Conservation (phyloP, 1,140 invertebrate species). For the Battus philenor region DNA sequence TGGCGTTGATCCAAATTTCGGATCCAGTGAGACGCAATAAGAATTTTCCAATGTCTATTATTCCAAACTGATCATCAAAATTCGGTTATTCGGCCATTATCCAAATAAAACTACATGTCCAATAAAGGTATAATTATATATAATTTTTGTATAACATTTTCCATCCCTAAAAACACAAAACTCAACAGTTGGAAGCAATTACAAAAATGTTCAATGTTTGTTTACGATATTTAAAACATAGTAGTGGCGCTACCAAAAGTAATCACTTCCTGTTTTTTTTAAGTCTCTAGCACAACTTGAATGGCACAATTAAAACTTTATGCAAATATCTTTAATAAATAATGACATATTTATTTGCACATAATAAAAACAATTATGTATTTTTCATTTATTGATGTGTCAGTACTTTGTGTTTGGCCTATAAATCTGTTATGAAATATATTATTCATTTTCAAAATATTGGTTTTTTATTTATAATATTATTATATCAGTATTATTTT, state of each 20-base stretch:
- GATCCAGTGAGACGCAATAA: slow-evolving; percentile 23
- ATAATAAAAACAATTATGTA: too few relatives aligned
- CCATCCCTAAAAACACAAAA: slow-evolving; percentile 3
- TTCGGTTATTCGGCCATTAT: slow-evolving; percentile 29
- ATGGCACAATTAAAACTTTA: too few relatives aligned
- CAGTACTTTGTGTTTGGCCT: too few relatives aligned
- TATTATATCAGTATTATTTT: too few relatives aligned
- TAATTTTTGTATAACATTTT: slow-evolving; percentile 39
- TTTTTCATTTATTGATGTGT: too few relatives aligned
- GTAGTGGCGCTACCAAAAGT: background rate
- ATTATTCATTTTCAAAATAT: too few relatives aligned
- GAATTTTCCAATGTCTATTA: slow-evolving; percentile 33
- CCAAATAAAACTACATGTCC: slow-evolving; percentile 19
- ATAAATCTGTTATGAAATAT: too few relatives aligned
- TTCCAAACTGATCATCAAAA: slow-evolving; percentile 38
- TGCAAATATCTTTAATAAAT: too few relatives aligned
- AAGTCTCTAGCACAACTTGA: too few relatives aligned
- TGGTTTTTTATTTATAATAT: too few relatives aligned
- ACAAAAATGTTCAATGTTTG: background rate
- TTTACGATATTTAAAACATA: background rate
- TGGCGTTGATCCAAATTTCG: slow-evolving; percentile 26
- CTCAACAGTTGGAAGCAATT: slow-evolving; percentile 2
- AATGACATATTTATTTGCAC: too few relatives aligned
- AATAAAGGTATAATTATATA: slow-evolving; percentile 46
- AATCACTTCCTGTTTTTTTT: too few relatives aligned